Evolutionary conservation across 1,140 invertebrate genomes (phyloP), one percentile per base, ranked within the genome.

Genomic region (Mizuhopecten yessoensis): DNA sequence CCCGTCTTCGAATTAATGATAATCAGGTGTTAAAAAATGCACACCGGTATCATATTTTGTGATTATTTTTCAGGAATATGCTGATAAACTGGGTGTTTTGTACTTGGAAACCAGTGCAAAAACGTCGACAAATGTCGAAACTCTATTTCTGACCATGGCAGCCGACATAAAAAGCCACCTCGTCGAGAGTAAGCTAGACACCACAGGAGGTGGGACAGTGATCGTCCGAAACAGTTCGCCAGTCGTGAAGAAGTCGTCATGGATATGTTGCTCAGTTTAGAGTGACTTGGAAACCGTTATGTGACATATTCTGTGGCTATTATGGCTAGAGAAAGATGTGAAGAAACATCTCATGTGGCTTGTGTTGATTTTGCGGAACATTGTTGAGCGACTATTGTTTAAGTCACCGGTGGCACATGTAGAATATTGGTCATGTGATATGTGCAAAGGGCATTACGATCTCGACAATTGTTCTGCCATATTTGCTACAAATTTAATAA

Each of bases 31-130:
- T 39, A 39, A 39, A 39, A n/a, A n/a, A n/a, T n/a, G n/a, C n/a
- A n/a, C n/a, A 45, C 42, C 42, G 17, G 17, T 75, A 29, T 75
- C 17, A 5, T n/a, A n/a, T n/a, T n/a, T n/a, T n/a, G n/a, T n/a
- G n/a, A n/a, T n/a, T n/a, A n/a, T 75, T 29, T 75, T 75, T 29
- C 57, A 75, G 57, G n/a, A 75, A 75, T 75, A 75, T 75, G 57
- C 57, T 75, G 57, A 75, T 29, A 29, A 5, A 29, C n/a, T 75
- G 7, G 57, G 57, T 5, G 29, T 75, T n/a, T 29, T 11, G 23
- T 75, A 29, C n/a, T 1, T 75, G 23, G 57, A 75, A 13, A 75
- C 57, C n/a, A 75, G 57, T 75, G 57, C 57, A 9, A 75, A 75
- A 75, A 75, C 23, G n/a, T 29, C 57, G 1, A 29, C n/a, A 9